Percentiles rank a stretch among this genome's conserved stretches.
These are phyloP conservation scores for Ibidorhyncha struthersii DNA, from an alignment of 2,113 vertebrate genomes.

Conservation along the genomic window DNA sequence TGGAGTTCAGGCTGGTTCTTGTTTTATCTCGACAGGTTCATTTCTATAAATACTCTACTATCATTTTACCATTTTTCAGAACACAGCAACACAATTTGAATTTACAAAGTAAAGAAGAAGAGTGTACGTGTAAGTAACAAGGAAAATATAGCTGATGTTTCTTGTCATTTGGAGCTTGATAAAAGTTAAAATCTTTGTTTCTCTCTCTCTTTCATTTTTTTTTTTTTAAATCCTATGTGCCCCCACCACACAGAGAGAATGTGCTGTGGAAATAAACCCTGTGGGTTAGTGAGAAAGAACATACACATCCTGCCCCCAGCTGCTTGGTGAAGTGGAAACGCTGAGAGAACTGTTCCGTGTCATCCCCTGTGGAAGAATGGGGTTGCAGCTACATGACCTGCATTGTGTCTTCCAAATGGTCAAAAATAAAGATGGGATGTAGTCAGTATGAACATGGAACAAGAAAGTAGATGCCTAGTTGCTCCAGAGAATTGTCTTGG, in stretches of 20 bases:
- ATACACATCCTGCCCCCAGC: background rate
- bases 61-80: background rate
- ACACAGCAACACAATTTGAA: background rate
- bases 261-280: background rate
- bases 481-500: background rate
- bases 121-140: background rate
- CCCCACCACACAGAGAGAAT: background rate
- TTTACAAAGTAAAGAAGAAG: background rate
- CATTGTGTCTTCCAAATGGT: background rate
- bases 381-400: background rate
- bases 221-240: background rate
- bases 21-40: background rate
- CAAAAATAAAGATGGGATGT: background rate
- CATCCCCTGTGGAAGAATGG: background rate
- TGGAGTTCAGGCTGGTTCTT: background rate
- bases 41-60: background rate
- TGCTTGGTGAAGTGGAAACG: background rate
- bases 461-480: background rate
- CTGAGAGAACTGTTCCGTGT: background rate
- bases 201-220: accelerated
- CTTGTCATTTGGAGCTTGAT: background rate
- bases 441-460: background rate
- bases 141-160: background rate
- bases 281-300: background rate
- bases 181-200: background rate